phyloP scores from a whole-genome alignment of 2,113 vertebrate species.

The Bucco capensis region DNA sequence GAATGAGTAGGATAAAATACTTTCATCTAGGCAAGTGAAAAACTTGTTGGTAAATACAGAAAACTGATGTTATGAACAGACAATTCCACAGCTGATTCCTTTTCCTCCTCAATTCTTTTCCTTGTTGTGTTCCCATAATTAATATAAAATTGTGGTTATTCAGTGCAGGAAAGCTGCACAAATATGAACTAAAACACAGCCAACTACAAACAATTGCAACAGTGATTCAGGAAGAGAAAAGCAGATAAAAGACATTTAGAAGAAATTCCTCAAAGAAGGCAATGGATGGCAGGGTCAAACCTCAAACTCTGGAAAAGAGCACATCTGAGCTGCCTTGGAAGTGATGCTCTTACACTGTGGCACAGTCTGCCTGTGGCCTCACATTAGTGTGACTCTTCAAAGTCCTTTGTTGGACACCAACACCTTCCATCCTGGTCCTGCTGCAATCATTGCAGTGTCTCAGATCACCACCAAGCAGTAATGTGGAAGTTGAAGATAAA shows the following conservation, averaged over 20 bases:
- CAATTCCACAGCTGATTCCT: neutral
- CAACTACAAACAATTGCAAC: neutral
- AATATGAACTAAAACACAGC: neutral
- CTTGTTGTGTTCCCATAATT: neutral
- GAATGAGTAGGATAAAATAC: neutral
- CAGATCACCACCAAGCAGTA: neutral
- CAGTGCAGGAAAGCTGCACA: neutral
- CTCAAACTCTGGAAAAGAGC: fast-evolving
- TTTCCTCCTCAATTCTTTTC: neutral
- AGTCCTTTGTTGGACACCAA: neutral
- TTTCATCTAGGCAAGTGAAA: neutral
- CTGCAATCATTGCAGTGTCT: neutral
- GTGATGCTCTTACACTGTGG: neutral
- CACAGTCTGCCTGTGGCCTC: fast-evolving
- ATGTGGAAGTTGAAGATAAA: neutral
- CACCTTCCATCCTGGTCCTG: neutral
- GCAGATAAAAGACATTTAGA: neutral
- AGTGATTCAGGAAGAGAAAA: neutral
- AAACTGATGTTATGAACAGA: neutral
- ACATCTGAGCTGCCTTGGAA: neutral
- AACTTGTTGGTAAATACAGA: neutral
- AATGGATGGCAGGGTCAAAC: neutral
- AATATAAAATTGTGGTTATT: neutral
- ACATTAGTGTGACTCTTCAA: neutral
- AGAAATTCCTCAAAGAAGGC: neutral